Evolutionary conservation across 2,888 invertebrate species (phyloP).

Genomic region (Cryptops parisi): DNA sequence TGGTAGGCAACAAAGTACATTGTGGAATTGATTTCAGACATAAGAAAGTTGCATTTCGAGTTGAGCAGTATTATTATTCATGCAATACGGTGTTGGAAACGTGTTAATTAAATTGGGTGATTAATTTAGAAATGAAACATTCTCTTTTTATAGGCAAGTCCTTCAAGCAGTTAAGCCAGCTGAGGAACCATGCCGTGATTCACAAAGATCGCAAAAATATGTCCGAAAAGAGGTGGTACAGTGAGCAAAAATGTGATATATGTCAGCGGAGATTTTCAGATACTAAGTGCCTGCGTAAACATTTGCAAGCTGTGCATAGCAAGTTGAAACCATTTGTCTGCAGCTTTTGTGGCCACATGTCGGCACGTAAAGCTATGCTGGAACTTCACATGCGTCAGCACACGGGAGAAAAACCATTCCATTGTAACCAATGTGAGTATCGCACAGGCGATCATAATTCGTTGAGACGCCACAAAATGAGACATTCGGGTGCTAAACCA

Average conservation of each 20-base stretch:
- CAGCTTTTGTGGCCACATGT: constrained; percentile 28
- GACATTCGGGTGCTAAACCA: constrained; percentile 55
- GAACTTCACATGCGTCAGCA: constrained; percentile 31
- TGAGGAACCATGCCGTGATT: constrained; percentile 29
- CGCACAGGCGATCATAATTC: constrained; percentile 66
- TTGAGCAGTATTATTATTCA: no score
- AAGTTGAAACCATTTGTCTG: constrained; percentile 29
- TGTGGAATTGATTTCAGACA: no score
- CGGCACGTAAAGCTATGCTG: constrained; percentile 32
- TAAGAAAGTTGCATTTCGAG: no score
- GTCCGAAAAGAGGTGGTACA: constrained; percentile 25
- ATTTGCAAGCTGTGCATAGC: constrained; percentile 28
- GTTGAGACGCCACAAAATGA: constrained; percentile 58
- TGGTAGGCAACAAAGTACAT: no score
- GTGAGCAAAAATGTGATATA: constrained; percentile 28
- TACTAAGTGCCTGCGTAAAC: constrained; percentile 30
- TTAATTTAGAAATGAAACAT: no score
- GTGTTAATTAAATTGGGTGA: no score
- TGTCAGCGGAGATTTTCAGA: constrained; percentile 32
- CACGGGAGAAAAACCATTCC: constrained; percentile 33
- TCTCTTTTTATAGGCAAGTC: constrained; percentile 23
- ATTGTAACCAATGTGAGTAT: constrained; percentile 49
- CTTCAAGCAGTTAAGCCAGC: constrained; percentile 30
- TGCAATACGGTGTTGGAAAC: no score
- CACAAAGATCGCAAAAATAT: constrained; percentile 22